Percentiles rank a stretch among this genome's conserved stretches.
Evolutionary conservation across 2,113 vertebrate genomes (phyloP).

Genomic region (Erythrolamprus reginae): DNA sequence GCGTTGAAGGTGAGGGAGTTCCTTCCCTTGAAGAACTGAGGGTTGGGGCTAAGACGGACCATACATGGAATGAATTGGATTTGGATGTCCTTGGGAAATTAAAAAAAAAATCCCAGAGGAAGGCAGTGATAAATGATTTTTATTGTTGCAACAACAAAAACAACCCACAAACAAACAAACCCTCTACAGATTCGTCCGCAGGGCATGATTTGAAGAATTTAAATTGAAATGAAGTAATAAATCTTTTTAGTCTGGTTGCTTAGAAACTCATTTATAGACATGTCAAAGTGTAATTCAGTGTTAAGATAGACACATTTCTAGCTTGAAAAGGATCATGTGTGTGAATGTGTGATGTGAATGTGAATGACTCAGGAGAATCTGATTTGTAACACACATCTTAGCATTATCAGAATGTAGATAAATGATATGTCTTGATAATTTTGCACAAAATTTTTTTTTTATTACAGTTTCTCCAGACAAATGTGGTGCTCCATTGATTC

Average conservation of each 20-base stretch:
- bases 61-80: neutral
- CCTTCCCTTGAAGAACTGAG: neutral
- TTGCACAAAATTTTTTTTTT: neutral
- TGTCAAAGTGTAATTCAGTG: neutral
- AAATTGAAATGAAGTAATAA: neutral
- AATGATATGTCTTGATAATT: neutral
- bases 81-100: neutral
- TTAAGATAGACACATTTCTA: neutral
- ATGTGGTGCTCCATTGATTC: neutral
- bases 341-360: neutral
- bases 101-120: neutral
- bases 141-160: neutral
- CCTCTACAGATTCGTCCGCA: neutral
- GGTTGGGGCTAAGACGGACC: neutral
- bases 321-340: neutral
- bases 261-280: neutral
- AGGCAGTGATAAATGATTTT: neutral
- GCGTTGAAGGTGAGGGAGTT: neutral
- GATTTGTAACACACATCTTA: neutral
- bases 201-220: neutral
- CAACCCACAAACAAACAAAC: neutral
- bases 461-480: neutral
- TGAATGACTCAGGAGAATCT: neutral
- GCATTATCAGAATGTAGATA: neutral
- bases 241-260: neutral